phyloP scores from a whole-genome alignment of 2,888 invertebrate species.

The Stenolophus ochropezus region DNA sequence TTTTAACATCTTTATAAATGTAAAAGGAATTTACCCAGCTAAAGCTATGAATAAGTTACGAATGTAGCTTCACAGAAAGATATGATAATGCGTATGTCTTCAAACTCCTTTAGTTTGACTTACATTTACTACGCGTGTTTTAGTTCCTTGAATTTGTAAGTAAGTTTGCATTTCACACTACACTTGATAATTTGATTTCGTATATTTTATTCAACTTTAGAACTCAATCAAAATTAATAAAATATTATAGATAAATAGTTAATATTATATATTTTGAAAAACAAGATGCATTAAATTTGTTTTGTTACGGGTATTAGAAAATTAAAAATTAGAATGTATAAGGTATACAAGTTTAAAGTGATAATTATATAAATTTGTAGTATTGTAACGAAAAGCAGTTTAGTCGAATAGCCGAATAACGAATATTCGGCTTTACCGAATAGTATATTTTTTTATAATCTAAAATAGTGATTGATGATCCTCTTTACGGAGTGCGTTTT shows the following conservation, averaged over 20 bases:
- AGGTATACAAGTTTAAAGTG: too few relatives aligned
- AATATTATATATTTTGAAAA: too few relatives aligned
- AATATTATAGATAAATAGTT: background rate
- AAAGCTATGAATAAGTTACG: constrained; percentile 26
- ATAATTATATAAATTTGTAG: too few relatives aligned
- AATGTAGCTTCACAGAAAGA: constrained; percentile 11
- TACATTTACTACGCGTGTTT: constrained; percentile 7
- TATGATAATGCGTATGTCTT: constrained; percentile 30
- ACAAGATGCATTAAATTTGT: too few relatives aligned
- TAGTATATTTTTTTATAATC: too few relatives aligned
- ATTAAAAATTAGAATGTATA: too few relatives aligned
- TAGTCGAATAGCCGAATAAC: too few relatives aligned
- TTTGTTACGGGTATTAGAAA: too few relatives aligned
- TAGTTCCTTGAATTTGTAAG: background rate
- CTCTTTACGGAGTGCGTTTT: too few relatives aligned
- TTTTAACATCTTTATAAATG: constrained; percentile 33
- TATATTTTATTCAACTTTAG: background rate
- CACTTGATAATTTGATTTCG: background rate
- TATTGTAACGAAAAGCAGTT: too few relatives aligned
- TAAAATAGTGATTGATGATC: too few relatives aligned
- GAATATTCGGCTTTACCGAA: too few relatives aligned
- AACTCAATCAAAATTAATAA: background rate
- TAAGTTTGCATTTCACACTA: background rate
- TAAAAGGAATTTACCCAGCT: constrained; percentile 27
- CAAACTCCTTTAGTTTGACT: constrained; percentile 25